Conservation (phyloP, 30 jellyfish, hydroid and myxozoan genomes). For the Aurelia coerulea region DNA sequence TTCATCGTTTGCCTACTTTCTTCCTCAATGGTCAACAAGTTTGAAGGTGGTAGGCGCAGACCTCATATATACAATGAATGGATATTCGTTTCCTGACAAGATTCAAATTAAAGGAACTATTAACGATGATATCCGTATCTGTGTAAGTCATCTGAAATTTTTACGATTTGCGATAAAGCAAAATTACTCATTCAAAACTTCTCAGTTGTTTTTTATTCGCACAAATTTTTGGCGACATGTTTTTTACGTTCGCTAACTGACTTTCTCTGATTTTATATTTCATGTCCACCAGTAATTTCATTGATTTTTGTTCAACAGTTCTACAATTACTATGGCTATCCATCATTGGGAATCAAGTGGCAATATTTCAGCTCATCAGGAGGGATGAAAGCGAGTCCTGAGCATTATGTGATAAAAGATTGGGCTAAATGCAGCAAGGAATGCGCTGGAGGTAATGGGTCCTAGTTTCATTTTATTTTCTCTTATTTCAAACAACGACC, state of each 20-base stretch:
- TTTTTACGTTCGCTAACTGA: too few species aligned
- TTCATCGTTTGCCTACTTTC: background rate
- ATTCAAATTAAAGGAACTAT: constrained; percentile 29
- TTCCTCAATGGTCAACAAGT: constrained; percentile 40
- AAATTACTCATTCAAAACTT: too few species aligned
- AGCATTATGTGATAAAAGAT: background rate
- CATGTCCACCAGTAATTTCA: background rate
- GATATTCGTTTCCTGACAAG: constrained; percentile 33
- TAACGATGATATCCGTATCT: constrained; percentile 14
- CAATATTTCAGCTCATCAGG: constrained; percentile 10
- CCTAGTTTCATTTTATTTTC: too few species aligned
- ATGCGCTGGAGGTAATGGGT: constrained; percentile 85
- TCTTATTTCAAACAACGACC: too few species aligned
- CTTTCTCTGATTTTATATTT: too few species aligned
- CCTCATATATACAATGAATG: constrained; percentile 32
- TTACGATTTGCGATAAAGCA: too few species aligned
- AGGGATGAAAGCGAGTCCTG: constrained; percentile 14
- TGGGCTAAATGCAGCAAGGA: constrained; percentile 86
- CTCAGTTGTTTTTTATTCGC: too few species aligned
- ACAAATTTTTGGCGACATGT: too few species aligned
- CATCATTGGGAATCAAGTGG: constrained; percentile 40
- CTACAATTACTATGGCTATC: constrained; percentile 5
- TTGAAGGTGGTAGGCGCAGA: constrained; percentile 19
- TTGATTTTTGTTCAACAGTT: constrained; percentile 7
- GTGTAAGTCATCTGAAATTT: constrained; percentile 7